Evolutionary conservation across 2,888 invertebrate genomes (phyloP), one percentile per base, ranked within the genome.

Genomic region (Nebria salina): DNA sequence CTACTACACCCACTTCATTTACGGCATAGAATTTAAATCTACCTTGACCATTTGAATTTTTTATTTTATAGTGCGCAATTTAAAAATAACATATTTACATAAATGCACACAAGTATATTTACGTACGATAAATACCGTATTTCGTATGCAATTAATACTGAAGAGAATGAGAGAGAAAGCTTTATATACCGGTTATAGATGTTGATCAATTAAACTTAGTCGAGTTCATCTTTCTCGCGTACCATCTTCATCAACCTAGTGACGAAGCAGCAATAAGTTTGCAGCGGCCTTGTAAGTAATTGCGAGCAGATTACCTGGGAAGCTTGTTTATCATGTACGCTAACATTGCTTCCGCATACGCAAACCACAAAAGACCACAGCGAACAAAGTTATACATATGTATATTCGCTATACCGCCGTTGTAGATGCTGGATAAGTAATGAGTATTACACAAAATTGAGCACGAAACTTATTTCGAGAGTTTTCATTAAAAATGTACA

Each of bases 261-360:
- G 72, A 72, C 25, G 72, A 54, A 8, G 41, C 72, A 25, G 41
- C 72, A 25, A 11, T 72, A 34, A 72, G 41, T 72, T 54, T 34
- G 34, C 34, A 72, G 20, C 78, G 78, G 64, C 78, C 79, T 79
- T 79, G 79, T 41, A 68, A 9, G 75, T 74, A 79, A 75, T 75
- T 80, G 66, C 34, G 34, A 70, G n/a, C 65, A 75, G 75, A 75
- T 80, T 80, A 80, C 80, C 75, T 75, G 80, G 54, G 80, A 80
- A 80, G 66, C 80, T 80, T 75, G 79, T 79, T 79, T 79, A 79
- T 75, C 75, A 80, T 80, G 34, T 72, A 70, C 25, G 68, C 26
- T 68, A 65, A 75, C 68, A 65, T 72, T 42, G 79, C 80, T 80
- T 80, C 80, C 80, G 80, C 65, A 72, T 80, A 70, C 64, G 66